phyloP scores from a whole-genome alignment of 2,888 invertebrate species.

The Eledone cirrhosa region DNA sequence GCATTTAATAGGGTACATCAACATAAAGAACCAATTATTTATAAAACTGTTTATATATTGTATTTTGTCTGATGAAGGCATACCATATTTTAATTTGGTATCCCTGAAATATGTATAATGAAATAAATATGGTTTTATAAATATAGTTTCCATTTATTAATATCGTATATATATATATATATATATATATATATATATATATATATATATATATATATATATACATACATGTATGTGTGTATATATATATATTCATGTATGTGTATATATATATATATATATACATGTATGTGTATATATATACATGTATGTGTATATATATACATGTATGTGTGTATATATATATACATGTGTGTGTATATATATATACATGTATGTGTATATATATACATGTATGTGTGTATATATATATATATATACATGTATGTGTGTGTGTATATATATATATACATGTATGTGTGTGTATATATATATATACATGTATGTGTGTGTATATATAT shows the following conservation, averaged over 20 bases:
- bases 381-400: background rate
- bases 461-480: background rate
- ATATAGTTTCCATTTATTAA: background rate
- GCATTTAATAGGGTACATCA: too few species aligned
- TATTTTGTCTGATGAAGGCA: too few species aligned
- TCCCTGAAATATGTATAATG: too few species aligned
- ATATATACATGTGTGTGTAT: background rate
- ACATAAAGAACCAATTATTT: too few species aligned
- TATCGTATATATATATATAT: background rate
- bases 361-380: background rate
- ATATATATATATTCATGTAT: background rate
- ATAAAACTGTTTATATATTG: too few species aligned
- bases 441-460: background rate
- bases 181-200: slow-evolving; percentile 6
- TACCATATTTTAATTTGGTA: too few species aligned
- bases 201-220: slow-evolving; percentile 6
- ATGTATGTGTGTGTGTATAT: background rate
- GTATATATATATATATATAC: background rate
- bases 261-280: background rate
- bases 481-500: background rate
- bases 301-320: background rate
- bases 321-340: background rate
- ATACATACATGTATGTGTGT: background rate
- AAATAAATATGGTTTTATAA: too few species aligned
- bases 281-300: background rate